Percentiles rank a stretch among this genome's conserved stretches.
phyloP scores from a whole-genome alignment of 2,113 vertebrate species.

The Lepus americanus region DNA sequence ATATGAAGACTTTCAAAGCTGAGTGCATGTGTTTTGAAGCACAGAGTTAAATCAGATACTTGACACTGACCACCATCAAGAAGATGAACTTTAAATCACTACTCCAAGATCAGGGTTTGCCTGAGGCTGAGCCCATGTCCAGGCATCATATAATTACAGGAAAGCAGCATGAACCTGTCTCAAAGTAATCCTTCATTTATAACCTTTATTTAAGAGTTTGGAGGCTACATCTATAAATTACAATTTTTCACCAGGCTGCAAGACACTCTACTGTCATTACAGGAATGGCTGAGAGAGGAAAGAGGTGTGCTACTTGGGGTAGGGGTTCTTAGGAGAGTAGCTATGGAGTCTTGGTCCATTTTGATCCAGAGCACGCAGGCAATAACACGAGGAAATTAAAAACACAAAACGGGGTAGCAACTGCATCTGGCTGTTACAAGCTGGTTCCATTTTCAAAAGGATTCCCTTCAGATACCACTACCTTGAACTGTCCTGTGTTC shows the following conservation, averaged over 20 bases:
- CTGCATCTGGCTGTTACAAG: background rate
- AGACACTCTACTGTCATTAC: background rate
- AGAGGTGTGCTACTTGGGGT: background rate
- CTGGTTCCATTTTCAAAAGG: background rate
- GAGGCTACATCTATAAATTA: background rate
- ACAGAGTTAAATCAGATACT: background rate
- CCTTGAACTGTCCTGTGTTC: background rate
- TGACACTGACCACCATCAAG: background rate
- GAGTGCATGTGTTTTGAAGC: background rate
- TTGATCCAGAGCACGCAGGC: background rate
- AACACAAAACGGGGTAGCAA: background rate
- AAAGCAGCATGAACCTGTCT: background rate
- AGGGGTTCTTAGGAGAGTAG: background rate
- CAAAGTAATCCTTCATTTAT: background rate
- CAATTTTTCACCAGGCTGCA: background rate
- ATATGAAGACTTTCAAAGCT: too few species aligned
- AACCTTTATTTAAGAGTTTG: background rate
- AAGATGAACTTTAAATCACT: background rate
- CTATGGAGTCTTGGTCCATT: background rate
- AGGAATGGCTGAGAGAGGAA: background rate
- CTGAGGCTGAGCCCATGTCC: too few species aligned
- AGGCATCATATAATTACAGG: background rate
- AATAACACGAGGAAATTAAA: background rate
- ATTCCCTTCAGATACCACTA: background rate
- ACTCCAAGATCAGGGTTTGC: background rate